Evolutionary conservation across 1,140 invertebrate genomes (phyloP), one percentile per base, ranked within the genome.

Genomic region (Calephelis virginiensis): DNA sequence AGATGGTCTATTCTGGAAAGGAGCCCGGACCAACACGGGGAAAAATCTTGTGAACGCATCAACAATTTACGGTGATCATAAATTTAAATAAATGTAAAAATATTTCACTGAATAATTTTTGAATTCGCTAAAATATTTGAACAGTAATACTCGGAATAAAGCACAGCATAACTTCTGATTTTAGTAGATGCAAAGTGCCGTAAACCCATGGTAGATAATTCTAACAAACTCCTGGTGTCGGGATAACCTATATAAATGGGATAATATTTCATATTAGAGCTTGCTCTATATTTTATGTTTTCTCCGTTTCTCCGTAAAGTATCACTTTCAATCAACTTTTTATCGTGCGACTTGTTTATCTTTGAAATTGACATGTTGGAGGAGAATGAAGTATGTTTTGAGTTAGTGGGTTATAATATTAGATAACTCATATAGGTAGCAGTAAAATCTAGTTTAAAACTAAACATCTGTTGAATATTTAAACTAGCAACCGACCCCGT

Each of bases 211-310:
- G 50, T 56, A 56, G 50, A 56, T 56, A 56, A 56, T 56, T 56
- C 17, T 56, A 56, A 56, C 50, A 56, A 56, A 56, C 50, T 56
- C 50, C 50, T 17, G 50, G 14, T 56, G 50, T 28, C 50, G 17
- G 50, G 50, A 28, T 56, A 56, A 56, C 50, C 17, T 56, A 56
- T 28, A 56, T 56, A 56, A 28, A 56, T 56, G 53, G 53, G 17
- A 56, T 56, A 56, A 56, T 56, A 56, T 56, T 56, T 56, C 53
- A 56, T 56, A 56, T 56, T 56, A 56, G 53, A 56, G 53, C 53
- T 56, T 28, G 28, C 28, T 56, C 53, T 56, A 37, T 56, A 56
- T 56, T 56, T 56, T 56, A 56, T 56, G 53, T 37, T 56, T 56
- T 56, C 53, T 37, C 53, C 53, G 28, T 56, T 37, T 28, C 53